phyloP scores from a whole-genome alignment of 2,888 invertebrate species.

The Aphrophora alni region DNA sequence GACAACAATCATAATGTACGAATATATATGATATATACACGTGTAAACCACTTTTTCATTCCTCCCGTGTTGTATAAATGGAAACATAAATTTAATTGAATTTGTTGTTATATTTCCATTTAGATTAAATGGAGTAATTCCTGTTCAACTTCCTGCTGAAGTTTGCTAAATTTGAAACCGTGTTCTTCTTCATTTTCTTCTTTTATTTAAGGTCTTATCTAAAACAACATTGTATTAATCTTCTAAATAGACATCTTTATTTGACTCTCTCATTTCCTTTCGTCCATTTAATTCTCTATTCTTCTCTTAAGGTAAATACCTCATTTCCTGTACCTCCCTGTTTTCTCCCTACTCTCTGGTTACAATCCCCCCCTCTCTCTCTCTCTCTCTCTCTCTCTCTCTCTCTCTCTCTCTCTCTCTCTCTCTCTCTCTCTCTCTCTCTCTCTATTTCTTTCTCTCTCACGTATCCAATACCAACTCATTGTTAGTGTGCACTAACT shows the following conservation, averaged over 20 bases:
- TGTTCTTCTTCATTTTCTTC: neutral
- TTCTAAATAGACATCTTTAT: slow-evolving; percentile 6
- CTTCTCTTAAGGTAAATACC: neutral
- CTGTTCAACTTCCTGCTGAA: neutral
- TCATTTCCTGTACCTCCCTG: neutral
- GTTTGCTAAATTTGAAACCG: neutral
- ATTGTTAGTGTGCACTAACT: too few relatives aligned
- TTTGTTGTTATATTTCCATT: neutral
- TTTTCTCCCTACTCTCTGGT: neutral
- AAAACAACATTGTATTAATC: slow-evolving; percentile 6
- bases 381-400: too few relatives aligned
- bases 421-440: too few relatives aligned
- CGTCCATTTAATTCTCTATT: neutral
- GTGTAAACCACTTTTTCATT: too few relatives aligned
- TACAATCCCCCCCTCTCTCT: neutral
- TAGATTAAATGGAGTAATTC: neutral
- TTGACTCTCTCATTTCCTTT: slow-evolving; percentile 1
- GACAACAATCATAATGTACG: too few relatives aligned
- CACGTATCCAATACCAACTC: too few relatives aligned
- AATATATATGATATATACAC: too few relatives aligned
- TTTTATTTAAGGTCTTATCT: neutral
- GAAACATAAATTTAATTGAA: slow-evolving; percentile 2
- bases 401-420: too few relatives aligned
- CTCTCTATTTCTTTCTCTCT: too few relatives aligned
- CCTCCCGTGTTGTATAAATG: too few relatives aligned